Conservation (phyloP, 1,140 invertebrate genomes). For the Euglossa dilemma region DNA sequence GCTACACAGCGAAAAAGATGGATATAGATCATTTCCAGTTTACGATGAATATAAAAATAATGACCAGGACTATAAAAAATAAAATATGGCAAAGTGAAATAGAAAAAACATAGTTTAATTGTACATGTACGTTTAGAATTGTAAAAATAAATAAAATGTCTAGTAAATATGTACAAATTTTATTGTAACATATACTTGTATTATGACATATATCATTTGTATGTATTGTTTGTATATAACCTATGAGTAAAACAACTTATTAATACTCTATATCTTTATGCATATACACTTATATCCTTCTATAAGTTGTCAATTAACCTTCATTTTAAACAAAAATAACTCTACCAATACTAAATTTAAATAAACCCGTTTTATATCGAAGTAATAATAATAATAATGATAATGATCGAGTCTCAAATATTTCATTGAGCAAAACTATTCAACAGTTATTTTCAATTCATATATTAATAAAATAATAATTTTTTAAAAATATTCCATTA, state of each 20-base stretch:
- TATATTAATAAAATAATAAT: constrained; percentile 8
- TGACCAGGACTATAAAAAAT: constrained; percentile 63
- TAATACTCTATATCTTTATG: constrained; percentile 61
- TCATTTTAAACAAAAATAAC: constrained; percentile 13
- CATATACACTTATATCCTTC: constrained; percentile 52
- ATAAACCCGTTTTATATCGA: not conserved
- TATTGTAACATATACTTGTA: constrained; percentile 37
- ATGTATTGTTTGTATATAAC: constrained; percentile 19
- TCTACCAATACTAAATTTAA: constrained; percentile 10
- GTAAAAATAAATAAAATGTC: constrained; percentile 30
- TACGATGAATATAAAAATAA: constrained; percentile 74
- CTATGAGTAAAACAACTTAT: constrained; percentile 68
- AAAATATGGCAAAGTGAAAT: not conserved
- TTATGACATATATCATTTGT: constrained; percentile 37
- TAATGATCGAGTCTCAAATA: not conserved
- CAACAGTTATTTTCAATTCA: not conserved
- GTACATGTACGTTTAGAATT: not conserved
- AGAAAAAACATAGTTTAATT: not conserved
- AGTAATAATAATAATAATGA: not conserved
- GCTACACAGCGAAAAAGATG: not conserved
- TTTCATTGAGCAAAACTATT: not conserved
- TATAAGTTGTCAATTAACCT: constrained; percentile 30
- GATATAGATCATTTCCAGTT: constrained; percentile 64
- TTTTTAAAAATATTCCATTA: not conserved
- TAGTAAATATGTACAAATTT: constrained; percentile 57